These are phyloP conservation scores for Stenolophus ochropezus DNA, from an alignment of 2,888 invertebrate genomes.

Conservation along the genomic window DNA sequence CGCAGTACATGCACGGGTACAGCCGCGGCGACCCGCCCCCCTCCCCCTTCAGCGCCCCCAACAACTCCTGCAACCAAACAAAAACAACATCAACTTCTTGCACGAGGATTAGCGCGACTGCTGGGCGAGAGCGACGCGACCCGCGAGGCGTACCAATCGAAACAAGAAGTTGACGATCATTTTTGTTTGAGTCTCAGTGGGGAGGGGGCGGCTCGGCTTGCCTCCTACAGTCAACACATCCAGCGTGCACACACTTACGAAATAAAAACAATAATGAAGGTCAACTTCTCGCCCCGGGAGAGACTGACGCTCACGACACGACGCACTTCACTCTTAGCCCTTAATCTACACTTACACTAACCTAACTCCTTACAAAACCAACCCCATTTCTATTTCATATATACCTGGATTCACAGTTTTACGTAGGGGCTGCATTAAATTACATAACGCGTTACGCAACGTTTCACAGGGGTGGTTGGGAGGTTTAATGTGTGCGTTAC, in stretches of 20 bases:
- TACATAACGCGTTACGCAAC: too few relatives aligned
- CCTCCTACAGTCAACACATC: conserved; percentile 46
- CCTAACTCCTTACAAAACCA: not conserved
- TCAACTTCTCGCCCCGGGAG: conserved; percentile 90
- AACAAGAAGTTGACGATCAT: conserved; percentile 93
- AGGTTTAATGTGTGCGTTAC: too few relatives aligned
- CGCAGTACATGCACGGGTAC: conserved; percentile 93
- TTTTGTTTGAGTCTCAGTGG: conserved; percentile 80
- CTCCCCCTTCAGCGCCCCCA: conserved; percentile 76
- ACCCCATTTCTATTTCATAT: too few relatives aligned
- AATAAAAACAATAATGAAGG: conserved; percentile 89
- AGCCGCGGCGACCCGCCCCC: conserved; percentile 75
- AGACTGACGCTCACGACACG: conserved; percentile 2
- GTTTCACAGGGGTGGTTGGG: too few relatives aligned
- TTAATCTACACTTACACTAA: not conserved
- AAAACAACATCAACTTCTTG: conserved; percentile 94
- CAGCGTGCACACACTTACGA: conserved; percentile 66
- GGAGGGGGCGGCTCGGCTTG: not conserved
- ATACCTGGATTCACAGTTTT: too few relatives aligned
- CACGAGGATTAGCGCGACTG: too few relatives aligned
- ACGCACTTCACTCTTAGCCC: too few relatives aligned
- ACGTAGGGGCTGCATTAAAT: too few relatives aligned
- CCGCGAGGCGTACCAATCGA: conserved; percentile 61
- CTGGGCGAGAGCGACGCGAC: conserved; percentile 61
- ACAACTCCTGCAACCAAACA: conserved; percentile 94